Percentiles rank a stretch among this genome's conserved stretches.
These are phyloP conservation scores for Typhlichthys eigenmanni DNA, from an alignment of 2,797 vertebrate genomes.

Conservation along the genomic window DNA sequence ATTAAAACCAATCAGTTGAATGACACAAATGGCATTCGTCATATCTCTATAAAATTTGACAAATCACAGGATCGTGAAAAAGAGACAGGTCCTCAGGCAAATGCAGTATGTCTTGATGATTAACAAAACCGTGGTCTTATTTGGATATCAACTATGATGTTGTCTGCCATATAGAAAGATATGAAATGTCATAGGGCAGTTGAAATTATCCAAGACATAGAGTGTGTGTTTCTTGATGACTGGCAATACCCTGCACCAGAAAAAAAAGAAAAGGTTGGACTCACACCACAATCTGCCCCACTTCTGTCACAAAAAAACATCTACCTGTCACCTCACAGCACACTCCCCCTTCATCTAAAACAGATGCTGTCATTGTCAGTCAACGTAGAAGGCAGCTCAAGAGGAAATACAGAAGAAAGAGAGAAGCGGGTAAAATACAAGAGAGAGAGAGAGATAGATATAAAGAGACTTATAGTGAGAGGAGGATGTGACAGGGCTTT, in stretches of 20 bases:
- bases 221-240: constrained; percentile 14
- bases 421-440: no score
- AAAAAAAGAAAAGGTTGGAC: background rate
- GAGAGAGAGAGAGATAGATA: background rate
- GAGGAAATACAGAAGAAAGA: background rate
- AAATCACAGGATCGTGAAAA: background rate
- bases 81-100: background rate
- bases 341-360: constrained; percentile 40
- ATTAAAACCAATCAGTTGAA: background rate
- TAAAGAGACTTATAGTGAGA: constrained; percentile 10
- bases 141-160: background rate
- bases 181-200: constrained; percentile 1
- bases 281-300: constrained; percentile 37
- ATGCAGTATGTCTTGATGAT: background rate
- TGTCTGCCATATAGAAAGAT: background rate
- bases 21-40: constrained; percentile 1
- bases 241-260: constrained; percentile 16
- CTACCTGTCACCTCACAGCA: constrained; percentile 50
- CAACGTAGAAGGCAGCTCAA: constrained; percentile 10
- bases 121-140: background rate
- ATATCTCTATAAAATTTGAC: background rate
- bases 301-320: constrained; percentile 44
- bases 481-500: background rate
- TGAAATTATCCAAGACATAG: background rate
- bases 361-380: constrained; percentile 44